Base-by-base conservation (phyloP, 2,888 invertebrate genomes). In the Prenolepis imparis region DNA sequence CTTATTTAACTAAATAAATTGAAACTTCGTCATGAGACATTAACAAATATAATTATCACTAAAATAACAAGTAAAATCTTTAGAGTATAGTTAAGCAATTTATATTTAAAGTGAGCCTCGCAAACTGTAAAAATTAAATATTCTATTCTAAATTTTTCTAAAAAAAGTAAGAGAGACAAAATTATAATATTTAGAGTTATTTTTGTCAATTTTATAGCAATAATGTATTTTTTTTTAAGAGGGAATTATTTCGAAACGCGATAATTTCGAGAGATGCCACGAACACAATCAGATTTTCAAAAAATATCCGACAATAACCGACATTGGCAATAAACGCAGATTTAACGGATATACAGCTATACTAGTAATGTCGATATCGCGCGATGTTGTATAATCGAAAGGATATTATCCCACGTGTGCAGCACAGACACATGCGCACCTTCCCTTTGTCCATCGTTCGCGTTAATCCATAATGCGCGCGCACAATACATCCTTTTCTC, bases 401-500 rank as follows among this genome's bases (percentile, higher is more conserved):
- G 78, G 67, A 77, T 72, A 80, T 70, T 78, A 57, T 80, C 72
- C 59, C 72, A 72, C 59, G 52, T 48, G 55, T 36, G 41, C 59
- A 74, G 28, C 63, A 74, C 24, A 32, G 52, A 52, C 48, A n/a
- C n/a, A 52, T n/a, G n/a, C 78, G 59, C 78, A 32, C 72, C 48
- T n/a, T 52, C 72, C 70, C 78, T 80, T 80, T 67, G 68, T 77
- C 55, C 67, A 41, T 41, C 77, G 44, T 72, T 44, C 44, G 36
- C 39, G n/a, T 59, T 70, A 80, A 80, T 80, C 78, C 59, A 80
- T 70, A 78, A 78, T 80, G n/a, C 78, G 59, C 44, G 24, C 44
- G 32, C 78, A 80, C 78, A 80, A 80, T 80, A 12, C 44, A 36
- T 80, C 59, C 72, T 80, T 80, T 80, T 48, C 59, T 70, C 72